Conservation (phyloP, 92 coral and sea anemone genomes). For the Porites evermanni region DNA sequence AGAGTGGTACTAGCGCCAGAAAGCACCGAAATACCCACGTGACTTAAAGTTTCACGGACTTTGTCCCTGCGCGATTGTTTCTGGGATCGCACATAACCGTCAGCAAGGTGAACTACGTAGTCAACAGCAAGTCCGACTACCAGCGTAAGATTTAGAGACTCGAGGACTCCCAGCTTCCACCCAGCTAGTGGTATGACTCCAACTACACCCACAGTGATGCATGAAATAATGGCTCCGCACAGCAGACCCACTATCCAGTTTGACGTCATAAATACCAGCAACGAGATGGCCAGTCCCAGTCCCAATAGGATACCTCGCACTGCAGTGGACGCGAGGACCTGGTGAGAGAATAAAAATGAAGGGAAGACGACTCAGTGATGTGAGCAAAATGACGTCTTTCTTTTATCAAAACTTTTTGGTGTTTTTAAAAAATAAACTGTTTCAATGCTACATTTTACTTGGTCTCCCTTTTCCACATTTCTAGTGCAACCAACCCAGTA, state of each 20-base stretch:
- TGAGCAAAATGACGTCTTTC: background rate
- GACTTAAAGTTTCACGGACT: constrained; percentile 83
- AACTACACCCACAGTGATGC: constrained; percentile 90
- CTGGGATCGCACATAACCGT: constrained; percentile 88
- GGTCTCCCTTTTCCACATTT: no score
- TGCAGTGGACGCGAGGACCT: constrained; percentile 95
- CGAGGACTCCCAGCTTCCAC: constrained; percentile 96
- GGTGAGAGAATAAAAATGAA: background rate
- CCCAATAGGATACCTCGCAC: constrained; percentile 92
- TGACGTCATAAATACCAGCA: constrained; percentile 91
- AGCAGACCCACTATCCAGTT: constrained; percentile 95
- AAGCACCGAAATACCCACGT: constrained; percentile 92
- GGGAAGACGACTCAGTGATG: background rate
- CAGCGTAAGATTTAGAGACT: constrained; percentile 92
- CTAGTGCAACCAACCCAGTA: no score
- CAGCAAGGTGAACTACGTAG: constrained; percentile 98
- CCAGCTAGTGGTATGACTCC: constrained; percentile 93
- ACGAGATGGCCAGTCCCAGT: constrained; percentile 82
- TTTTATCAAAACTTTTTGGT: background rate
- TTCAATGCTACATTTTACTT: background rate
- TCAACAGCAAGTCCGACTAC: constrained; percentile 97
- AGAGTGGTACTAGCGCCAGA: constrained; percentile 96
- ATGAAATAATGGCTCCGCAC: constrained; percentile 86
- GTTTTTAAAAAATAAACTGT: background rate
- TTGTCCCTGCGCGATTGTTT: constrained; percentile 76